Base-by-base conservation (phyloP, 2,113 vertebrate species). In the Epinephelus fuscoguttatus region DNA sequence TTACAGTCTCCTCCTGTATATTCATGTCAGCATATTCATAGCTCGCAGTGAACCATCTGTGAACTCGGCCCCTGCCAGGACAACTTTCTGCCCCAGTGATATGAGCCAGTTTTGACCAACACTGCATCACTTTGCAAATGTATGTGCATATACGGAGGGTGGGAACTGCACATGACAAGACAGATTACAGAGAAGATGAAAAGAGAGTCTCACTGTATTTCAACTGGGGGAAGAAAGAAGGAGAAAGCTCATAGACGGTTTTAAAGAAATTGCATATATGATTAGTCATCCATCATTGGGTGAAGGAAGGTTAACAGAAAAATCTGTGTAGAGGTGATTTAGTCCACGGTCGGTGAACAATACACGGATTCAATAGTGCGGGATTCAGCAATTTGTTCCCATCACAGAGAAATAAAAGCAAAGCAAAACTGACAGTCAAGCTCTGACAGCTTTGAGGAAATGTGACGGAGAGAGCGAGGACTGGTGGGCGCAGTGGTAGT, bases 1-100 rank as follows among this genome's bases (percentile, higher is more conserved):
- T 80, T 52, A 45, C 45, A 4, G 42, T 55, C 45, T 70, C 63
- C 17, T 71, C 60, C 60, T 66, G 64, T 75, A 70, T 53, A 57
- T 85, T 84, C 83, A 87, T 82, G 85, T 88, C 80, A 74, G 82
- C 82, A 84, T 67, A 79, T 87, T 84, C 82, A 79, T 14, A 17
- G 57, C 80, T 87, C 3, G 47, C 77, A 69, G 70, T 81, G 75
- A 78, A 71, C 77, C 82, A 86, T 82, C 83, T 88, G 84, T 68
- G 83, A 84, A 57, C 56, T 52, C 11, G 3, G 11, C 3, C 52
- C 2, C n/a, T 72, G 80, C 73, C 84, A 64, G 75, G 37, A 64
- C 79, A 30, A 80, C 57, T 67, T 78, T 68, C 53, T 50, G 53
- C 27, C 27, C 13, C 45, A 1, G 18, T 6, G 37, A 18, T 5